These are phyloP conservation scores for Volucella zonaria DNA, from an alignment of 2,888 invertebrate genomes.

Conservation along the genomic window DNA sequence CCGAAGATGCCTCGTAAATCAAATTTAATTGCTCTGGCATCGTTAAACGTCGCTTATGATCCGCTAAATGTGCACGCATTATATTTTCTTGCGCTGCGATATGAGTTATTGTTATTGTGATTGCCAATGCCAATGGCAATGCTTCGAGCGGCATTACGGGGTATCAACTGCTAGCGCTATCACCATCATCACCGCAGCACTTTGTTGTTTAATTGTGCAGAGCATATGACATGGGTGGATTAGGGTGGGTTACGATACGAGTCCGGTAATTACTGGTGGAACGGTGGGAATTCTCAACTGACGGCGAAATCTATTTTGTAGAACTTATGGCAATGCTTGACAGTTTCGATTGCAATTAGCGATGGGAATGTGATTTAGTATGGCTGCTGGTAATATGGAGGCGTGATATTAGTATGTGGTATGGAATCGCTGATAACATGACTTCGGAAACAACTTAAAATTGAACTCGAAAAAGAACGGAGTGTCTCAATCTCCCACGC, in stretches of 20 bases:
- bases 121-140: constrained; percentile 60
- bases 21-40: constrained; percentile 74
- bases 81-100: constrained; percentile 66
- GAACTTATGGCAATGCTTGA: constrained; percentile 44
- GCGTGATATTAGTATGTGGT: too few relatives aligned
- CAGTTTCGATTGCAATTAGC: constrained; percentile 34
- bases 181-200: constrained; percentile 17
- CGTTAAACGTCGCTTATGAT: constrained; percentile 74
- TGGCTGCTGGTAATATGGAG: not conserved
- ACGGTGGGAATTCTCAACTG: constrained; percentile 45
- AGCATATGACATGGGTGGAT: constrained; percentile 48
- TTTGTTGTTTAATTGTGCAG: constrained; percentile 61
- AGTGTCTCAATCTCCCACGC: too few relatives aligned
- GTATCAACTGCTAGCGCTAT: not conserved
- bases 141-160: too few relatives aligned
- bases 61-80: constrained; percentile 74
- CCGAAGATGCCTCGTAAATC: constrained; percentile 71
- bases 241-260: constrained; percentile 15
- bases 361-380: constrained; percentile 36
- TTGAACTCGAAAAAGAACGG: too few relatives aligned
- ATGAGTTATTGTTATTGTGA: constrained; percentile 74
- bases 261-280: constrained; percentile 3
- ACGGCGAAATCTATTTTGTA: not conserved
- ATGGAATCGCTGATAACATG: too few relatives aligned
- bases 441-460: too few relatives aligned